Percentiles rank a stretch among this genome's conserved stretches.
These are phyloP conservation scores for Centrocercus urophasianus DNA, from an alignment of 2,113 vertebrate species.

Conservation along the genomic window DNA sequence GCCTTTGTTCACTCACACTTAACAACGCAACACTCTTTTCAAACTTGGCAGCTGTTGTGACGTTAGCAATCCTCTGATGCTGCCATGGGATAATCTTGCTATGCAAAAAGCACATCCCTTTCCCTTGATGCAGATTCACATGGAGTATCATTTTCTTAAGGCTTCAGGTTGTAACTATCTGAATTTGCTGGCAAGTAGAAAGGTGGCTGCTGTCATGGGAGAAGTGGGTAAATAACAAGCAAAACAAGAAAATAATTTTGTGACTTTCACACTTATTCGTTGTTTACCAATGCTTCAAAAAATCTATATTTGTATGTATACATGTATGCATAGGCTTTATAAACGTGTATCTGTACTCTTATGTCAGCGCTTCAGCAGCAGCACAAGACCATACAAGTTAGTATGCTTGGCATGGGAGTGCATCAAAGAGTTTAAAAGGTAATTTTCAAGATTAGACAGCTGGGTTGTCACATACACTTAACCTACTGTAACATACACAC, in stretches of 20 bases:
- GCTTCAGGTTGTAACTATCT: neutral
- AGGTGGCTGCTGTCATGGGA: neutral
- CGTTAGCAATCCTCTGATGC: neutral
- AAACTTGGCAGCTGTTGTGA: neutral
- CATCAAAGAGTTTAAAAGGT: neutral
- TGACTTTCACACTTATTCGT: neutral
- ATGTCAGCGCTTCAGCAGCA: neutral
- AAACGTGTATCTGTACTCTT: neutral
- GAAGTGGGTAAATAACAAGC: neutral
- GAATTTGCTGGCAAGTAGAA: neutral
- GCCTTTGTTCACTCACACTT: neutral
- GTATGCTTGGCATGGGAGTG: neutral
- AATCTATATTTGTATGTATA: neutral
- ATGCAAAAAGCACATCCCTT: neutral
- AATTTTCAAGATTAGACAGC: neutral
- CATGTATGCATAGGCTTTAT: neutral
- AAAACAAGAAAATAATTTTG: neutral
- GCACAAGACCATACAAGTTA: neutral
- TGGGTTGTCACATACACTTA: neutral
- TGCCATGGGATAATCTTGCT: neutral
- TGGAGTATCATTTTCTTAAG: neutral
- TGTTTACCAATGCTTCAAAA: neutral
- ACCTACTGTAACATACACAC: neutral
- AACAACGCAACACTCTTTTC: neutral
- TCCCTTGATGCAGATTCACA: neutral